These are phyloP conservation scores for Lycorma delicatula DNA, from an alignment of 1,140 invertebrate genomes.

Conservation along the genomic window DNA sequence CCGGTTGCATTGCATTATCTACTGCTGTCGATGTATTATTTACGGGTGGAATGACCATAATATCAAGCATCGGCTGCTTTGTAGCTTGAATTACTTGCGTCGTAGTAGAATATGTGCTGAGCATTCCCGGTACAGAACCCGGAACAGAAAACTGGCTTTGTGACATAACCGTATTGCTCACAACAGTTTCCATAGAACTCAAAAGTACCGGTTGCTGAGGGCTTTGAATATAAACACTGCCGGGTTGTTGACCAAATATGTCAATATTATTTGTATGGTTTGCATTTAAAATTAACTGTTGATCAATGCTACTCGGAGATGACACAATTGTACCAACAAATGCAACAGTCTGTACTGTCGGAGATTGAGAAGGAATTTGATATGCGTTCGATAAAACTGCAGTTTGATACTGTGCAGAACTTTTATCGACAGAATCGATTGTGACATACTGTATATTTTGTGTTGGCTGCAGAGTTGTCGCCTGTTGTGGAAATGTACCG, in stretches of 20 bases:
- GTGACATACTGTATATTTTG: too few relatives aligned
- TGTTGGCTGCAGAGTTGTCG: too few relatives aligned
- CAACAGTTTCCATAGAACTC: conserved; percentile 71
- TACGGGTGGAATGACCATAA: too few relatives aligned
- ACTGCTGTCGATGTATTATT: too few relatives aligned
- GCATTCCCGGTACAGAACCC: conserved; percentile 57
- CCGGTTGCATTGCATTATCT: too few relatives aligned
- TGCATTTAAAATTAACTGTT: conserved; percentile 48
- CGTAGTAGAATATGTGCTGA: conserved; percentile 69
- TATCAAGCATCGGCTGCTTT: conserved; percentile 66
- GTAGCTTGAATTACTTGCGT: conserved; percentile 74
- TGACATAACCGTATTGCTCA: conserved; percentile 76
- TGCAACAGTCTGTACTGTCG: too few relatives aligned
- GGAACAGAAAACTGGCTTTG: conserved; percentile 66
- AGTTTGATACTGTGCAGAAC: too few relatives aligned
- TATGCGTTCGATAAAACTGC: too few relatives aligned
- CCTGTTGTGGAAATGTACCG: too few relatives aligned
- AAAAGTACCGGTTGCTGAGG: conserved; percentile 54
- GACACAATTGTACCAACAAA: too few relatives aligned
- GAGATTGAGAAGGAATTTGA: too few relatives aligned
- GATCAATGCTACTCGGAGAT: conserved; percentile 50
- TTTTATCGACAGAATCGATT: too few relatives aligned
- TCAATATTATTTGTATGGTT: conserved; percentile 54
- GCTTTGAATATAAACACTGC: conserved; percentile 45
- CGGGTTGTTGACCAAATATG: conserved; percentile 42